Evolutionary conservation across 1,140 invertebrate genomes (phyloP).

Genomic region (Dinoponera quadriceps): DNA sequence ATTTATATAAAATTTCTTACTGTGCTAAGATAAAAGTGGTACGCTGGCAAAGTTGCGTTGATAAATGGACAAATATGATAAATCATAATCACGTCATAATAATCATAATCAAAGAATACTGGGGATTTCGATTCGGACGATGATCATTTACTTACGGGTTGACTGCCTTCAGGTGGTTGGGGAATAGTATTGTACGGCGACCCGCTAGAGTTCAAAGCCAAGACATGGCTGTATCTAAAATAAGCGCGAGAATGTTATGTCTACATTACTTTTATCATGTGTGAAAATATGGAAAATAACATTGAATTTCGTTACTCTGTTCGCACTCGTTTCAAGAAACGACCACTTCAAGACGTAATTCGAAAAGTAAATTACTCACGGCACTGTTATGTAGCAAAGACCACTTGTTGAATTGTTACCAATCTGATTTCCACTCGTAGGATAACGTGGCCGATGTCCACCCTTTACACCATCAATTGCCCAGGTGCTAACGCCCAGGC

Average conservation of each 20-base stretch:
- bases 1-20: no score
- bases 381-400: slow-evolving; percentile 81
- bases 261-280: not conserved
- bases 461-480: slow-evolving; percentile 75
- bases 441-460: slow-evolving; percentile 55
- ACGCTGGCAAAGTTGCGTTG: no score
- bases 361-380: slow-evolving; percentile 74
- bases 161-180: slow-evolving; percentile 10
- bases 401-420: slow-evolving; percentile 69
- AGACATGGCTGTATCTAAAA: slow-evolving; percentile 66
- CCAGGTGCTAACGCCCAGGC: slow-evolving; percentile 34
- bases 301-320: not conserved
- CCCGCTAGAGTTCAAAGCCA: slow-evolving; percentile 57
- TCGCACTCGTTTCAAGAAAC: not conserved
- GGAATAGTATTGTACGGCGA: slow-evolving; percentile 66
- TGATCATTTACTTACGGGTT: slow-evolving; percentile 38
- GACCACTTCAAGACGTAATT: no score
- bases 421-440: not conserved
- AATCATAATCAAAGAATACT: no score
- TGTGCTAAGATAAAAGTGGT: no score
- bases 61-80: no score
- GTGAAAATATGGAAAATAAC: not conserved
- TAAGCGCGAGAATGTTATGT: not conserved
- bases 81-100: no score
- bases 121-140: not conserved